Conservation (phyloP, 2,113 vertebrate genomes). For the Megaceryle torquata region DNA sequence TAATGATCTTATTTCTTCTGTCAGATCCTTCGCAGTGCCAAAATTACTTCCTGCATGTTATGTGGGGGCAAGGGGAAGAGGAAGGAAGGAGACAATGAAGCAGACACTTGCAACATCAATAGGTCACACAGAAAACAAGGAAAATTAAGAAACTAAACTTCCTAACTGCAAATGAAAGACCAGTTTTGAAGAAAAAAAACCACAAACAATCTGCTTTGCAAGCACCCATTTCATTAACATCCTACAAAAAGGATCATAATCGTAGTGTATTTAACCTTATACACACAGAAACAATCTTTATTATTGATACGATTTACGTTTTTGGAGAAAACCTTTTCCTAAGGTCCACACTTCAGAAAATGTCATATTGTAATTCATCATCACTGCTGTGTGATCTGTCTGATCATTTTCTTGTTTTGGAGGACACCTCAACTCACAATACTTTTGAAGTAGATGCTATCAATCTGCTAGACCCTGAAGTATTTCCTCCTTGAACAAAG, state of each 20-base stretch:
- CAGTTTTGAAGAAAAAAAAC: neutral
- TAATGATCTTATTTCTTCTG: slow-evolving; percentile 82
- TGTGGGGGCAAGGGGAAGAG: neutral
- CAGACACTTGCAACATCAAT: neutral
- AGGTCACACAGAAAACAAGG: neutral
- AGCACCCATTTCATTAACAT: neutral
- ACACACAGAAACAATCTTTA: neutral
- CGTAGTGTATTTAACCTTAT: neutral
- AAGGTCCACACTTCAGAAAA: neutral
- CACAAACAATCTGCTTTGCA: neutral
- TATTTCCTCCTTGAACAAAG: neutral
- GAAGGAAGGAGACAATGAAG: neutral
- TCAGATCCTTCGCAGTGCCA: slow-evolving; percentile 82
- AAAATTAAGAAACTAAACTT: neutral
- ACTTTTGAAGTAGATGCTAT: neutral
- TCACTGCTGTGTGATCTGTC: neutral
- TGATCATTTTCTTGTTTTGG: neutral
- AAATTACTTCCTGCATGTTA: slow-evolving; percentile 82
- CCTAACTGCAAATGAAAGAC: neutral
- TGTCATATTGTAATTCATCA: neutral
- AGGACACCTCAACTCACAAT: neutral
- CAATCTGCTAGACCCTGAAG: neutral
- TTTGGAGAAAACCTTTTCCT: neutral
- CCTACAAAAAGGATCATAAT: neutral
- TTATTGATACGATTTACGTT: neutral